Percentiles rank a stretch among this genome's conserved stretches.
Conservation (phyloP, 2,888 invertebrate species). For the Steinernema scapterisci region DNA sequence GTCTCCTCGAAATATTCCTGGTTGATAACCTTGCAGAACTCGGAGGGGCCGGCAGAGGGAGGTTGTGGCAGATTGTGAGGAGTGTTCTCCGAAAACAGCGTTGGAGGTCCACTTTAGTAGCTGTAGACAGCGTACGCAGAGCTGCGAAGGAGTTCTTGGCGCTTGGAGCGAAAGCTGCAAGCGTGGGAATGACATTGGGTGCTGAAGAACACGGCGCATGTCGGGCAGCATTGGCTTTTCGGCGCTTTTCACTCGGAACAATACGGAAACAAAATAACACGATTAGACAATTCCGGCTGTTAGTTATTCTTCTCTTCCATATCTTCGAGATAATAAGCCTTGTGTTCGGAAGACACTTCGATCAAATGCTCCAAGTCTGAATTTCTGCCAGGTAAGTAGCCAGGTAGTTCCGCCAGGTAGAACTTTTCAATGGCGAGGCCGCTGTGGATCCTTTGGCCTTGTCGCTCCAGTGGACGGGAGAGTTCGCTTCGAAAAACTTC, state of each 20-base stretch:
- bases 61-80: too few relatives aligned
- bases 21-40: slow-evolving; percentile 43
- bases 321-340: slow-evolving; percentile 8
- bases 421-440: neutral
- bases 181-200: neutral
- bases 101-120: too few relatives aligned
- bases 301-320: slow-evolving; percentile 23
- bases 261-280: neutral
- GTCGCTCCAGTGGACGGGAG: neutral
- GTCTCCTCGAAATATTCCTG: slow-evolving; percentile 39
- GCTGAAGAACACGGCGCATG: too few relatives aligned
- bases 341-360: neutral
- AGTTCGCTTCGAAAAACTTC: neutral
- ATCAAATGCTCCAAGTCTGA: slow-evolving; percentile 5
- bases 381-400: slow-evolving; percentile 11
- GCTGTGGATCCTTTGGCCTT: neutral
- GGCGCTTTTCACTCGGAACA: slow-evolving; percentile 3
- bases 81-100: too few relatives aligned
- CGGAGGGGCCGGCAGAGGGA: too few relatives aligned
- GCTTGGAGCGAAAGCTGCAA: too few relatives aligned
- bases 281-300: neutral
- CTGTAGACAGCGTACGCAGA: too few relatives aligned
- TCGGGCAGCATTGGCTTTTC: too few relatives aligned
- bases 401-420: too few relatives aligned
- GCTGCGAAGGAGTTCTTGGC: too few relatives aligned